Evolutionary conservation across 2,888 invertebrate species (phyloP), one percentile per base, ranked within the genome.

Genomic region (Chaetoderma sp.): DNA sequence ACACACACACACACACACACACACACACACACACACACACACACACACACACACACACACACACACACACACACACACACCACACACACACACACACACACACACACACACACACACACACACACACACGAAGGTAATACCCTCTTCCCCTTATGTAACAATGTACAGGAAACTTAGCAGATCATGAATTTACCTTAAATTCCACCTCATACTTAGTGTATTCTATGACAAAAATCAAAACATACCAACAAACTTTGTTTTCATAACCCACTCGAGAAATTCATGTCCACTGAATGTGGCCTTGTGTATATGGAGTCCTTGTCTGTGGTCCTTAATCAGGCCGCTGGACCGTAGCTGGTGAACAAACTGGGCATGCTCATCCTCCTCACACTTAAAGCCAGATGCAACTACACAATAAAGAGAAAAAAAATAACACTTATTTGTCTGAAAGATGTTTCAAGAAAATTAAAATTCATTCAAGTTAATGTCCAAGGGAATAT

Each of bases 251-350:
- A 73, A 69, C 69, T 84, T 85, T 6, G 78, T 82, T 50, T 78
- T 78, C 52, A 83, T 80, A 18, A 87, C 77, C 87, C 86, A 87
- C 61, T 84, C 81, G 16, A 87, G 81, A 72, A 88, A 84, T n/a
- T 84, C 85, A 50, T 80, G 81, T 28, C 87, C 87, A 60, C 76
- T 82, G 75, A 88, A 88, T 4, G 86, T 80, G 61, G 83, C 83
- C 60, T 84, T 83, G 64, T 85, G 75, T 3, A 57, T 67, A 13
- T 68, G 60, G 4, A 85, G 28, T 1, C 77, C 75, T n/a, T 70
- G 50, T 23, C 80, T 60, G 65, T 86, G 84, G 55, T 85, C 80
- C 62, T 81, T 79, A 49, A 88, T 83, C 32, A 88, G 65, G n/a
- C 84, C 85, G 45, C 85, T 85, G 21, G 72, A 69, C 74, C 80